phyloP scores from a whole-genome alignment of 2,888 invertebrate genomes.

The Sclerodermus sp. region DNA sequence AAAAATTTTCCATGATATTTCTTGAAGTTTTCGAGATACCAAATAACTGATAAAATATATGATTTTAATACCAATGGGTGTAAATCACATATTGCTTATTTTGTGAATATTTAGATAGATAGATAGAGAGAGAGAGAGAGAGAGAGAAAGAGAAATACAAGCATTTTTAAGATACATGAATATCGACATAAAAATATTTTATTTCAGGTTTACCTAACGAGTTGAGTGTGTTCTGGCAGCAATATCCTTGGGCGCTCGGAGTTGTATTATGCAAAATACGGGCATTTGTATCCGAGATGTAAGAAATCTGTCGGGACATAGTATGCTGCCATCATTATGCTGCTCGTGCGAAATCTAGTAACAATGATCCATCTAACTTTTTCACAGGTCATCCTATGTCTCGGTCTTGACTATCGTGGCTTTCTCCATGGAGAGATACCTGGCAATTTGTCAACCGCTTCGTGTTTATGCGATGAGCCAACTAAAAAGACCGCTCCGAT shows the following conservation, averaged over 20 bases:
- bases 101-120: too few species aligned
- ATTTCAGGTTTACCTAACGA: constrained; percentile 82
- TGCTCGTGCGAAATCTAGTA: neutral
- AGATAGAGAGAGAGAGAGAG: too few species aligned
- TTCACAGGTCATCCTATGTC: constrained; percentile 78
- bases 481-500: constrained; percentile 76
- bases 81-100: too few species aligned
- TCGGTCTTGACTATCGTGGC: constrained; percentile 90
- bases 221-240: constrained; percentile 82
- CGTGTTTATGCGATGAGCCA: constrained; percentile 82
- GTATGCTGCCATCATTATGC: neutral
- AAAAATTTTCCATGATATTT: too few species aligned
- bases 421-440: constrained; percentile 86
- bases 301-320: constrained; percentile 62
- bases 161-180: too few species aligned
- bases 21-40: too few species aligned
- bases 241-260: constrained; percentile 84
- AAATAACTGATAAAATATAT: too few species aligned
- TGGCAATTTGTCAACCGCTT: constrained; percentile 89
- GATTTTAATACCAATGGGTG: too few species aligned
- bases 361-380: constrained; percentile 1
- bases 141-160: too few species aligned
- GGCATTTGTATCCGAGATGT: constrained; percentile 85
- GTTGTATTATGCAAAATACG: constrained; percentile 78
- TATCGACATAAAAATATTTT: constrained; percentile 2